These are phyloP conservation scores for Sebastes hubbsi DNA, from an alignment of 2,797 vertebrate genomes.

Conservation along the genomic window DNA sequence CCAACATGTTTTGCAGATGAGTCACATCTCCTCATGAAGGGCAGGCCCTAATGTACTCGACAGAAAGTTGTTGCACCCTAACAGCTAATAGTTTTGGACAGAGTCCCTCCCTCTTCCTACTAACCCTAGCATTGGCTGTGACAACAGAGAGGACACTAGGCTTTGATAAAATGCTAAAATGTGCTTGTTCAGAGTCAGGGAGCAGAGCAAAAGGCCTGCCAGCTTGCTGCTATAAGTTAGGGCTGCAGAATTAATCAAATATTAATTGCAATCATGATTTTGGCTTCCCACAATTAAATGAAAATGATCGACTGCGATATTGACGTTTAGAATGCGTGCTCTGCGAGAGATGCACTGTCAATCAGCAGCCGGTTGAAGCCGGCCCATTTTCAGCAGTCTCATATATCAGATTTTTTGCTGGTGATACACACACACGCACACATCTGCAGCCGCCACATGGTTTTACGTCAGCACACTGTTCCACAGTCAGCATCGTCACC, in stretches of 20 bases:
- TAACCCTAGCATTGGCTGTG: background rate
- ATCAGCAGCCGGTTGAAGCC: background rate
- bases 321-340: background rate
- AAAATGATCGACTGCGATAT: background rate
- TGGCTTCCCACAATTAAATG: background rate
- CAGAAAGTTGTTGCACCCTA: background rate
- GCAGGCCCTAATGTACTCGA: background rate
- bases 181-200: slow-evolving; percentile 3
- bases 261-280: background rate
- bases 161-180: slow-evolving; percentile 6
- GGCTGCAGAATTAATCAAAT: background rate
- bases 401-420: background rate
- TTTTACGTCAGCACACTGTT: no score
- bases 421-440: no score
- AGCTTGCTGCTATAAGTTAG: background rate
- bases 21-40: background rate
- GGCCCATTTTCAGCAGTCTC: background rate
- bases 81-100: slow-evolving; percentile 27
- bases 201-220: background rate
- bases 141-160: background rate
- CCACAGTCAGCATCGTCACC: background rate
- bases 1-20: slow-evolving; percentile 3
- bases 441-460: no score
- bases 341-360: accelerated
- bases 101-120: background rate